Conservation (phyloP, 2,888 invertebrate genomes). For the Caenorhabditis virilis region DNA sequence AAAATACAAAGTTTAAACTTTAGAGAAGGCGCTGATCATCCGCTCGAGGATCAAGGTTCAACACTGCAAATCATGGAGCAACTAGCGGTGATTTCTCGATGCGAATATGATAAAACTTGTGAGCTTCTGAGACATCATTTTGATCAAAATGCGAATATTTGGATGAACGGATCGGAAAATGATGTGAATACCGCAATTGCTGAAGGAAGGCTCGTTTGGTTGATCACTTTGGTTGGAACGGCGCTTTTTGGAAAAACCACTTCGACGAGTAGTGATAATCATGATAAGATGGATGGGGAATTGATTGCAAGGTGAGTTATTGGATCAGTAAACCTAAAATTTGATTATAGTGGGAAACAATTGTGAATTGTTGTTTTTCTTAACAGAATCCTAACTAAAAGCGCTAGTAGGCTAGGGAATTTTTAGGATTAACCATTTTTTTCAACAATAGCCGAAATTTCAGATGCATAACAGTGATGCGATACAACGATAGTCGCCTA, state of each 20-base stretch:
- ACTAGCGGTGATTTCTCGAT: slow-evolving; percentile 71
- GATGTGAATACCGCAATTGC: slow-evolving; percentile 45
- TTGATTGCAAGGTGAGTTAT: slow-evolving; percentile 81
- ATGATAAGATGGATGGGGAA: slow-evolving; percentile 98
- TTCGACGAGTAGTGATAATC: slow-evolving; percentile 91
- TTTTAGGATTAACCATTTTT: neutral
- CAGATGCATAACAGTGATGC: slow-evolving; percentile 88
- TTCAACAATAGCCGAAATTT: slow-evolving; percentile 10
- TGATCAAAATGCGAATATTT: slow-evolving; percentile 75
- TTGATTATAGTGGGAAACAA: too few species aligned
- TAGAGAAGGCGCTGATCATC: slow-evolving; percentile 90
- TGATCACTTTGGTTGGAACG: slow-evolving; percentile 96
- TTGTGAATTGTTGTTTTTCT: too few species aligned
- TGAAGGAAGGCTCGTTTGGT: slow-evolving; percentile 87
- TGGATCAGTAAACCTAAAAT: slow-evolving; percentile 1
- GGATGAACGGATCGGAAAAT: slow-evolving; percentile 34
- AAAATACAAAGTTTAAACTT: slow-evolving; percentile 7
- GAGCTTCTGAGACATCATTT: slow-evolving; percentile 90
- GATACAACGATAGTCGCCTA: slow-evolving; percentile 87
- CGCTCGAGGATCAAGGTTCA: slow-evolving; percentile 90
- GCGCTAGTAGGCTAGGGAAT: too few species aligned
- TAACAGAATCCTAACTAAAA: too few species aligned
- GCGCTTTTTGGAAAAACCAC: slow-evolving; percentile 96
- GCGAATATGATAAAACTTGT: slow-evolving; percentile 96
- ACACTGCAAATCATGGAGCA: slow-evolving; percentile 95